phyloP scores from a whole-genome alignment of 2,888 invertebrate species.

The Masnerella sp. region DNA sequence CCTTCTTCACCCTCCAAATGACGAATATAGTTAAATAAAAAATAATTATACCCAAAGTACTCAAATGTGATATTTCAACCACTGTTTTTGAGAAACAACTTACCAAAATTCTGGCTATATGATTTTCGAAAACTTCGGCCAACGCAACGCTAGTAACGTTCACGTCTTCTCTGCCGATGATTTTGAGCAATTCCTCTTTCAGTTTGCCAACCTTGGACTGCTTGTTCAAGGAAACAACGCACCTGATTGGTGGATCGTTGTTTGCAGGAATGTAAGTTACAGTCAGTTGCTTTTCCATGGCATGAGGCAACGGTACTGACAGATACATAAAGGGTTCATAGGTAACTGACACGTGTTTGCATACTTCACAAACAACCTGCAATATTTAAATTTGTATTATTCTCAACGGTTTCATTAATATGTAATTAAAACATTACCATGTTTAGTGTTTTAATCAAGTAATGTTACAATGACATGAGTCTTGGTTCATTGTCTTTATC shows the following conservation, averaged over 20 bases:
- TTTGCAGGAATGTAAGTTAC: constrained; percentile 79
- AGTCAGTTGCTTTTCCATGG: constrained; percentile 81
- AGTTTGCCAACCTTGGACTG: constrained; percentile 80
- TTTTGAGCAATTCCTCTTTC: constrained; percentile 78
- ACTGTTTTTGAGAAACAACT: too few relatives aligned
- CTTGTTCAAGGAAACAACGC: constrained; percentile 80
- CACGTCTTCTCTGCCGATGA: constrained; percentile 75
- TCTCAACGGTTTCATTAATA: background rate
- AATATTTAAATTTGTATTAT: constrained; percentile 52
- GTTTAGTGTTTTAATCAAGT: background rate
- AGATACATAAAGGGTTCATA: constrained; percentile 85
- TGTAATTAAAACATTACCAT: background rate
- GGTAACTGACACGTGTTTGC: constrained; percentile 81
- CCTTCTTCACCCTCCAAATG: constrained; percentile 75
- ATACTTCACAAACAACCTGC: constrained; percentile 81
- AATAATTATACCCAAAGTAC: too few relatives aligned
- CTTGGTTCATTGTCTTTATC: constrained; percentile 60
- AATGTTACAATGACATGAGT: constrained; percentile 65
- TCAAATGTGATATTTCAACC: too few relatives aligned
- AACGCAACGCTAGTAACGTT: constrained; percentile 76
- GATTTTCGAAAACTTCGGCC: constrained; percentile 81
- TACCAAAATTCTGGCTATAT: constrained; percentile 81
- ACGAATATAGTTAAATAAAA: too few relatives aligned
- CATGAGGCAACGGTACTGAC: constrained; percentile 82
- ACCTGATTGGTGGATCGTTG: constrained; percentile 76